Evolutionary conservation across 2,113 vertebrate species (phyloP).

Genomic region (Sinosuthora webbiana): DNA sequence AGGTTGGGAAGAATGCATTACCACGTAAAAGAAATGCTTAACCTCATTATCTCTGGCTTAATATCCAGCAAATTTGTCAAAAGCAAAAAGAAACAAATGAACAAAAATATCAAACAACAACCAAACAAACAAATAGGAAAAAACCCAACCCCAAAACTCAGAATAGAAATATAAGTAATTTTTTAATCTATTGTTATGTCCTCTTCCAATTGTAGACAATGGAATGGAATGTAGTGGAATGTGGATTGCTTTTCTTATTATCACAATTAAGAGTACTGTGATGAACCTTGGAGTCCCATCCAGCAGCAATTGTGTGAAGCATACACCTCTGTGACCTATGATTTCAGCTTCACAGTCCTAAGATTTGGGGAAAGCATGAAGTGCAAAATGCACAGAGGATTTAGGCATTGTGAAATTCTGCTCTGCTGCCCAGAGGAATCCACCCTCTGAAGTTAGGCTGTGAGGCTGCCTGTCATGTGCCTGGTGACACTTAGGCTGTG

Average conservation of each 20-base stretch:
- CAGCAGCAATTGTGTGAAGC: accelerated
- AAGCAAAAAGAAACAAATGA: background rate
- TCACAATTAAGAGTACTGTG: background rate
- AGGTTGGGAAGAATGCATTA: background rate
- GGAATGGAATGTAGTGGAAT: background rate
- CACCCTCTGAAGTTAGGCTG: background rate
- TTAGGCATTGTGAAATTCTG: background rate
- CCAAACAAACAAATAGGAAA: background rate
- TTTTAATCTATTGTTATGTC: background rate
- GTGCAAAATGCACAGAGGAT: background rate
- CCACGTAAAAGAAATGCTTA: background rate
- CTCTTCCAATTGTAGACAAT: background rate
- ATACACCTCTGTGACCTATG: background rate
- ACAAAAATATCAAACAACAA: background rate
- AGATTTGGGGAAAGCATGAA: background rate
- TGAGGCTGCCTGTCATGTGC: background rate
- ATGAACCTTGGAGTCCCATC: background rate
- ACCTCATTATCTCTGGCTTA: background rate
- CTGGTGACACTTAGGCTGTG: background rate
- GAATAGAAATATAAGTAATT: background rate
- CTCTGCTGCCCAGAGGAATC: background rate
- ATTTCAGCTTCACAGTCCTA: background rate
- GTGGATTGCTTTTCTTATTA: background rate
- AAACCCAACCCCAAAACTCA: accelerated
- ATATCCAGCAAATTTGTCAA: background rate